These are phyloP conservation scores for Peromyscus nudipes DNA, from an alignment of 2,797 vertebrate genomes.

Conservation along the genomic window DNA sequence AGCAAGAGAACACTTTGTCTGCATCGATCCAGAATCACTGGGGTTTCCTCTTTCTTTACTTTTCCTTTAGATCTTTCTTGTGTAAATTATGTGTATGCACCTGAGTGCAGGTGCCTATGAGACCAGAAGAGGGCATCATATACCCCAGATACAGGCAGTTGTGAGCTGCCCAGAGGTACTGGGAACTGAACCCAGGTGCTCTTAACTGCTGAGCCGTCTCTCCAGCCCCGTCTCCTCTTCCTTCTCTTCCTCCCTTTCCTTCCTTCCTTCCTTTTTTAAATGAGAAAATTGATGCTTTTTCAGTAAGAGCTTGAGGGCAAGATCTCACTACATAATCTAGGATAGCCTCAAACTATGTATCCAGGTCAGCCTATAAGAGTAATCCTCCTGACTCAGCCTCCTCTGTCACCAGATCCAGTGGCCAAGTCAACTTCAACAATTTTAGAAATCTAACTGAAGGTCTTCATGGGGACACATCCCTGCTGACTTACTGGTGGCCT, in stretches of 20 bases:
- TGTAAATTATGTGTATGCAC: background rate
- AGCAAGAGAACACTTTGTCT: slow-evolving; percentile 72
- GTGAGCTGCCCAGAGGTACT: background rate
- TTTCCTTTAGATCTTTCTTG: background rate
- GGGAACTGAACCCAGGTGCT: background rate
- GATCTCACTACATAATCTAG: background rate
- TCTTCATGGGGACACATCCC: background rate
- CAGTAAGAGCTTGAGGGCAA: background rate
- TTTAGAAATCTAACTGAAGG: slow-evolving; percentile 24
- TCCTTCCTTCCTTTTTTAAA: slow-evolving; percentile 22
- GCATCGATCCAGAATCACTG: slow-evolving; percentile 73
- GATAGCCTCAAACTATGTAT: background rate
- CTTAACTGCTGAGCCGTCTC: background rate
- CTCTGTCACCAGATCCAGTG: background rate
- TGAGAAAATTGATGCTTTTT: background rate
- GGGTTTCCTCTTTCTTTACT: slow-evolving; percentile 59
- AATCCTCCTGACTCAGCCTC: background rate
- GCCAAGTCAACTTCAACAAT: background rate
- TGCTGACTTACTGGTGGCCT: background rate
- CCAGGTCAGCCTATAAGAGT: background rate
- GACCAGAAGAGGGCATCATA: background rate
- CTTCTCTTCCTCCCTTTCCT: background rate
- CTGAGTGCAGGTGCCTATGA: too few relatives aligned
- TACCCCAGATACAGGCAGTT: background rate
- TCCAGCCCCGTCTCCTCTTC: background rate